Evolutionary conservation across 1,140 invertebrate species (phyloP), one percentile per base, ranked within the genome.

Genomic region (Apocrypta bakeri): DNA sequence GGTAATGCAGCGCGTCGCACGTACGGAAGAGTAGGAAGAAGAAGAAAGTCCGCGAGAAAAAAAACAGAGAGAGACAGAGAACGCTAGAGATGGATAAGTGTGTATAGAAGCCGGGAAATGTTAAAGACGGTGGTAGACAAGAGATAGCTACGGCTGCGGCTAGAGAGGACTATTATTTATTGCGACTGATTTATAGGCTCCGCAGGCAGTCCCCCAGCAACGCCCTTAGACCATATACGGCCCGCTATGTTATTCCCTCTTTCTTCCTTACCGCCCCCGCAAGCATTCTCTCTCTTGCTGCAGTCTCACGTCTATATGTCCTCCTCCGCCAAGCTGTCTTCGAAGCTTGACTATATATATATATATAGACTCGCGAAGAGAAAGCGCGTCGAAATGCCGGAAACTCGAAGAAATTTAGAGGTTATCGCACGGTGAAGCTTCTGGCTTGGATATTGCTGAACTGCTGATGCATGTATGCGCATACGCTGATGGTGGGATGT

Each of bases 121-220:
- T 85, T 87, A 86, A 87, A 87, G 84, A 85, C 85, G 85, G 83
- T 85, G 82, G 85, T 85, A 85, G 85, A 86, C 81, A 84, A 77
- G 82, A 84, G 84, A 82, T 80, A 76, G 74, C 79, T 33, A 40
- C 25, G 63, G 24, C 17, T 83, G 84, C 68, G 79, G 73, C 48
- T n/a, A 77, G 61, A 84, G 69, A 84, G 75, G 84, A 84, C 83
- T 86, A 88, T 86, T 88, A 88, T 88, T 86, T 87, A 88, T 87
- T 84, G 85, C 85, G 84, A 63, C 85, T 87, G 87, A 88, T 88
- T 88, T 88, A 87, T 87, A 87, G 83, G 85, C 83, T 84, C 81
- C 81, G 37, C 37, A 71, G 25, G 77, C 77, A 71, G 24, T 68
- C 75, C 29, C n/a, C n/a, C 71, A 37, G 21, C 71, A 21, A 73